Conservation (phyloP, 2,888 invertebrate species). For the Perithous albicinctus region DNA sequence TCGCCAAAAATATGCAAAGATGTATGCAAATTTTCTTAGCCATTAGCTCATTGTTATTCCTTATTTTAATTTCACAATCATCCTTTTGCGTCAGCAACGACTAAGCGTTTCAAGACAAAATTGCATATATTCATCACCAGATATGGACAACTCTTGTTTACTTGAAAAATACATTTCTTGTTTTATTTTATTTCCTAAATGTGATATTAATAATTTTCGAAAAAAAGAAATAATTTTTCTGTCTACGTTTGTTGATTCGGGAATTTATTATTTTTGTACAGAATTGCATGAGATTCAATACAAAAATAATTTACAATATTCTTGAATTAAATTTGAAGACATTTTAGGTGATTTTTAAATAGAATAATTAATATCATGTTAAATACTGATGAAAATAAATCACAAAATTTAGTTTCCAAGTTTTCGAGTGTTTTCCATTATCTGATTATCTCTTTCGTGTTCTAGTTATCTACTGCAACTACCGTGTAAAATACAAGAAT, state of each 20-base stretch:
- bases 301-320: background rate
- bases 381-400: background rate
- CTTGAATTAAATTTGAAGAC: background rate
- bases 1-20: constrained; percentile 34
- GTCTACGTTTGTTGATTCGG: background rate
- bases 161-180: background rate
- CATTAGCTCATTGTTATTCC: constrained; percentile 58
- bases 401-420: background rate
- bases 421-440: constrained; percentile 7
- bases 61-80: constrained; percentile 8
- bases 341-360: background rate
- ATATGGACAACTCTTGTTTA: background rate
- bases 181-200: background rate
- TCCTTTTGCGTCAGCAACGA: constrained; percentile 18
- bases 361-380: background rate
- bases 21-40: constrained; percentile 53
- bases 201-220: background rate
- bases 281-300: background rate
- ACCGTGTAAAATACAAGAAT: constrained; percentile 23
- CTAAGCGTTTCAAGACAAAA: background rate
- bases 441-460: constrained; percentile 24
- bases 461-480: constrained; percentile 22
- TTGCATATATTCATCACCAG: background rate
- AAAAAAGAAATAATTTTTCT: background rate
- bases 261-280: background rate